Percentiles rank a stretch among this genome's conserved stretches.
These are phyloP conservation scores for Formica selysi DNA, from an alignment of 1,140 invertebrate species.

Conservation along the genomic window DNA sequence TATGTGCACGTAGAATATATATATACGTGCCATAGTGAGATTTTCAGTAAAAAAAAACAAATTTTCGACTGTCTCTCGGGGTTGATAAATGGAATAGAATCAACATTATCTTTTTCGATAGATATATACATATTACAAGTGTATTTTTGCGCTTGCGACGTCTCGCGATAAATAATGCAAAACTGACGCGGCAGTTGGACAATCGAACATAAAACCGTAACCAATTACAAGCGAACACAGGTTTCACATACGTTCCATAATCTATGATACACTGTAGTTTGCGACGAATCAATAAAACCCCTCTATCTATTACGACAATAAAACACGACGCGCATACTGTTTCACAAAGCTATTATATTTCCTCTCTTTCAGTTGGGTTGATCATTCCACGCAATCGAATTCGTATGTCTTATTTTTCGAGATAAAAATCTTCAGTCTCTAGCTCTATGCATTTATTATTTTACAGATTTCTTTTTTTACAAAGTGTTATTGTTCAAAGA, in stretches of 20 bases:
- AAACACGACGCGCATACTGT: conserved; percentile 28
- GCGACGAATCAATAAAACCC: conserved; percentile 59
- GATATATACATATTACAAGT: neutral
- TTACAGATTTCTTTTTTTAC: neutral
- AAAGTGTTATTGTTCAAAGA: neutral
- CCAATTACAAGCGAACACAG: conserved; percentile 53
- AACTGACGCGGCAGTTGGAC: conserved; percentile 20
- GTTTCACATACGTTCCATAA: conserved; percentile 52
- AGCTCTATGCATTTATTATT: neutral
- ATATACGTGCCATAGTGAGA: no score
- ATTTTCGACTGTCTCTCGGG: neutral
- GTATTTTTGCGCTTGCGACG: conserved; percentile 31
- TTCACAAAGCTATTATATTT: neutral
- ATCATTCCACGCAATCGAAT: neutral
- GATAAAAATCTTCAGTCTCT: neutral
- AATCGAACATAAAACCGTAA: conserved; percentile 54
- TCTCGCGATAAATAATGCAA: conserved; percentile 40
- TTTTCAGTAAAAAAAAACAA: no score
- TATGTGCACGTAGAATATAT: no score
- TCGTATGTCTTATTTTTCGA: neutral
- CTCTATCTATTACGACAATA: conserved; percentile 21
- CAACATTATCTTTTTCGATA: neutral
- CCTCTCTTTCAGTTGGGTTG: neutral
- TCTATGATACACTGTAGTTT: conserved; percentile 53
- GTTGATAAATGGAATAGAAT: neutral